phyloP scores from a whole-genome alignment of 2,113 vertebrate species.

The Podocnemis expansa region DNA sequence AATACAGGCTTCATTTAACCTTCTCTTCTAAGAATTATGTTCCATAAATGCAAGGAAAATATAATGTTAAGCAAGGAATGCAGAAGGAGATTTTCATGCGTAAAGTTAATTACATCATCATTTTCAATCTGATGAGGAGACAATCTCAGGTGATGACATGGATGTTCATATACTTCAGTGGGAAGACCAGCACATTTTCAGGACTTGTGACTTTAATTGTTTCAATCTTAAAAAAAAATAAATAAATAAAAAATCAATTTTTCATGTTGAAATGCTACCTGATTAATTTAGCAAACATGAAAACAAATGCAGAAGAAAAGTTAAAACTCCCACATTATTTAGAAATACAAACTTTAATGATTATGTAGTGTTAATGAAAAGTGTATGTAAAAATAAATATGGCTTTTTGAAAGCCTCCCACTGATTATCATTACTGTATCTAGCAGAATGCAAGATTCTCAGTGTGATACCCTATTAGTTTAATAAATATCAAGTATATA shows the following conservation, averaged over 20 bases:
- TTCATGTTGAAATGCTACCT: neutral
- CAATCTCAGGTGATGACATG: neutral
- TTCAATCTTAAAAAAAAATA: neutral
- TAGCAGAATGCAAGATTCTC: neutral
- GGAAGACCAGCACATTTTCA: neutral
- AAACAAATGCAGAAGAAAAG: neutral
- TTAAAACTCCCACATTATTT: neutral
- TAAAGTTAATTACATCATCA: neutral
- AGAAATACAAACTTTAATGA: neutral
- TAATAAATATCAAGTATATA: neutral
- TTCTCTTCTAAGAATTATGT: neutral
- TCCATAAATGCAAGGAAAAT: neutral
- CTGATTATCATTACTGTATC: neutral
- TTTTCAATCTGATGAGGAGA: neutral
- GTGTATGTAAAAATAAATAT: accelerated
- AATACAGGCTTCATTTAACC: neutral
- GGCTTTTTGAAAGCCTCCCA: neutral
- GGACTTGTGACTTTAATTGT: neutral
- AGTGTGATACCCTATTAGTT: neutral
- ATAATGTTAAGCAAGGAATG: neutral
- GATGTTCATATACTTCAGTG: neutral
- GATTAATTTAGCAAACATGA: neutral
- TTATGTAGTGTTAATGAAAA: neutral
- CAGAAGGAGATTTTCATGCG: neutral
- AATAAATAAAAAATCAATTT: neutral